phyloP scores from a whole-genome alignment of 2,888 invertebrate genomes.

The Morpho deidamia region DNA sequence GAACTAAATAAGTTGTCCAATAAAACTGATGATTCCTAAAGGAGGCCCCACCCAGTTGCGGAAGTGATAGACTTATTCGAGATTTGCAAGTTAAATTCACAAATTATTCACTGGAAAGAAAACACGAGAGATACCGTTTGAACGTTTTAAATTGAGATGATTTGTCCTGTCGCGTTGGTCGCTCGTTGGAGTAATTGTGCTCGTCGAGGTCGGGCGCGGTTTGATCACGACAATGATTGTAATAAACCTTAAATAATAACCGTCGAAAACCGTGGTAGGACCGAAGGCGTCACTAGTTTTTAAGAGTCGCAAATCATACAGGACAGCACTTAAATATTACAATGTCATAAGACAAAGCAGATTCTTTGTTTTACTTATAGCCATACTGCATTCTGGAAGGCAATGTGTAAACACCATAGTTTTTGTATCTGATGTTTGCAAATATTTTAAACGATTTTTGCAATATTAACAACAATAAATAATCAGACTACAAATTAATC shows the following conservation, averaged over 20 bases:
- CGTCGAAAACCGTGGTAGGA: slow-evolving; percentile 18
- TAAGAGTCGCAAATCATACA: too few species aligned
- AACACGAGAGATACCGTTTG: slow-evolving; percentile 3
- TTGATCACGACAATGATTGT: slow-evolving; percentile 62
- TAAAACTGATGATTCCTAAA: too few species aligned
- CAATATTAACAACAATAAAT: too few species aligned
- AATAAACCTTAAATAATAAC: slow-evolving; percentile 38
- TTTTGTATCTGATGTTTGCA: too few species aligned
- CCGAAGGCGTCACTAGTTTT: slow-evolving; percentile 3
- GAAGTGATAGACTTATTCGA: too few species aligned
- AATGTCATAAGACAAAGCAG: not conserved
- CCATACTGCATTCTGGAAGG: not conserved
- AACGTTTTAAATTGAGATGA: slow-evolving; percentile 41
- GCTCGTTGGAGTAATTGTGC: slow-evolving; percentile 62
- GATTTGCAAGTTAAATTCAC: not conserved
- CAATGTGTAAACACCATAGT: too few species aligned
- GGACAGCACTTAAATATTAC: too few species aligned
- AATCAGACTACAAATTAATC: too few species aligned
- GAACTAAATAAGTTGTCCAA: too few species aligned
- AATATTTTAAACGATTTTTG: too few species aligned
- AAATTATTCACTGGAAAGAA: not conserved
- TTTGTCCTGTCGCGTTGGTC: slow-evolving; percentile 42
- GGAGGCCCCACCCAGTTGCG: too few species aligned
- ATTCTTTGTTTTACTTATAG: not conserved
- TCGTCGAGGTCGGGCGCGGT: slow-evolving; percentile 59